phyloP scores from a whole-genome alignment of 1,140 invertebrate genomes.

The Orchestia grillus region DNA sequence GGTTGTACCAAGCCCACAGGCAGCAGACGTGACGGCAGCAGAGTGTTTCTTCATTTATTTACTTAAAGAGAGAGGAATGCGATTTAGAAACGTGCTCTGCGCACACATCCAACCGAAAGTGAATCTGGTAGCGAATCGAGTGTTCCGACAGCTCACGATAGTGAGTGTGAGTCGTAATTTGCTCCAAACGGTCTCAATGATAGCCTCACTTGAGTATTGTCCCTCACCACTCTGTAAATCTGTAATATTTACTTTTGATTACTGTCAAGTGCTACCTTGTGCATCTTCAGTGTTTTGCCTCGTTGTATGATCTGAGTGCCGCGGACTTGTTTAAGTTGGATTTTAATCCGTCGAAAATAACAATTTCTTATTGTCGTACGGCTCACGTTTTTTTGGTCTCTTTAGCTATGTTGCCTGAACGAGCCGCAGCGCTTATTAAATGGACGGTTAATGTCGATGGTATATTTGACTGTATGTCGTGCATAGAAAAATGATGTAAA shows the following conservation, averaged over 20 bases:
- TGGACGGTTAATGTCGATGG: neutral
- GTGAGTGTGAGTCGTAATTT: neutral
- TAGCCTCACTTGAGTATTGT: neutral
- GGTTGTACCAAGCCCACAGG: neutral
- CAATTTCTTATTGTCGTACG: neutral
- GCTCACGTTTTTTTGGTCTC: neutral
- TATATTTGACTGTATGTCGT: neutral
- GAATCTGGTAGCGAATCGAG: neutral
- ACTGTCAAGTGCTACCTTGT: neutral
- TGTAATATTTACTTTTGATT: neutral
- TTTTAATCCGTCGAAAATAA: neutral
- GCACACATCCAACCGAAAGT: neutral
- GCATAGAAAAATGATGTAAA: neutral
- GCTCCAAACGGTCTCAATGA: neutral
- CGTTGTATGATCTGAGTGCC: neutral
- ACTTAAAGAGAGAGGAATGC: neutral
- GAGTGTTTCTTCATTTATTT: neutral
- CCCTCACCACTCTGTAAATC: neutral
- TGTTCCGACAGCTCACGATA: neutral
- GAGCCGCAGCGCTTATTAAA: neutral
- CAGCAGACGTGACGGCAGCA: no score
- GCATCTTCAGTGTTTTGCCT: neutral
- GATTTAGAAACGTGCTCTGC: neutral
- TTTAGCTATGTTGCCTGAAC: neutral
- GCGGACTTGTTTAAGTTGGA: neutral